These are phyloP conservation scores for Furcula furcula DNA, from an alignment of 2,888 invertebrate species.

Conservation along the genomic window DNA sequence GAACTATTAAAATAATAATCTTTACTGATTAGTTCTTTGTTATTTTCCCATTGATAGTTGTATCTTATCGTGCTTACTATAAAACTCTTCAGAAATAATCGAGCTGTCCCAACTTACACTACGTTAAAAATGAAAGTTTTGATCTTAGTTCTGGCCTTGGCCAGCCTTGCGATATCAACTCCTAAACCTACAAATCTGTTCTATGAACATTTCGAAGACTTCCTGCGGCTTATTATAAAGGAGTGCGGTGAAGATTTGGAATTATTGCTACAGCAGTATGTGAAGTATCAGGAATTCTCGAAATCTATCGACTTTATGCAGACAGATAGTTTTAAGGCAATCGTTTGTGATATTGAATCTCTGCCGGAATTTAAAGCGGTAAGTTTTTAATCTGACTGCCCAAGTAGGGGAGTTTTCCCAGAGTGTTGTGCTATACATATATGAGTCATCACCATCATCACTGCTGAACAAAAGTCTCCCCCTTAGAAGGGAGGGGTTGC, in stretches of 20 bases:
- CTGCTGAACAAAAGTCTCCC: no score
- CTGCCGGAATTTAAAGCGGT: neutral
- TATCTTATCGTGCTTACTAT: no score
- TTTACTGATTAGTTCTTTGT: no score
- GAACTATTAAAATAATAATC: no score
- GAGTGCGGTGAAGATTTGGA: conserved; percentile 8
- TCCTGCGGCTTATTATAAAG: neutral
- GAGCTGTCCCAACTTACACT: neutral
- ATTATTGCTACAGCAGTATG: conserved; percentile 15
- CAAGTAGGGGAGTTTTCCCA: no score
- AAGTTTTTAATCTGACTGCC: no score
- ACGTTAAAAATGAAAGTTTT: neutral
- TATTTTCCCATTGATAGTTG: no score
- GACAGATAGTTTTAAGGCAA: conserved; percentile 15
- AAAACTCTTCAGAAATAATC: neutral
- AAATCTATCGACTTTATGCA: conserved; percentile 17
- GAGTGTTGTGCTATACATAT: no score
- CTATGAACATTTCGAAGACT: conserved; percentile 2
- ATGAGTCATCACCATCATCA: no score
- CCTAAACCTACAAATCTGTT: neutral
- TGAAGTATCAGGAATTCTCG: conserved; percentile 26
- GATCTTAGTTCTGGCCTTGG: neutral
- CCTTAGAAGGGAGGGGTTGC: no score
- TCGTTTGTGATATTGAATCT: neutral
- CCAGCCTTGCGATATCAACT: neutral